Evolutionary conservation across 2,888 invertebrate genomes (phyloP), one percentile per base, ranked within the genome.

Genomic region (Tiliacea citrago): DNA sequence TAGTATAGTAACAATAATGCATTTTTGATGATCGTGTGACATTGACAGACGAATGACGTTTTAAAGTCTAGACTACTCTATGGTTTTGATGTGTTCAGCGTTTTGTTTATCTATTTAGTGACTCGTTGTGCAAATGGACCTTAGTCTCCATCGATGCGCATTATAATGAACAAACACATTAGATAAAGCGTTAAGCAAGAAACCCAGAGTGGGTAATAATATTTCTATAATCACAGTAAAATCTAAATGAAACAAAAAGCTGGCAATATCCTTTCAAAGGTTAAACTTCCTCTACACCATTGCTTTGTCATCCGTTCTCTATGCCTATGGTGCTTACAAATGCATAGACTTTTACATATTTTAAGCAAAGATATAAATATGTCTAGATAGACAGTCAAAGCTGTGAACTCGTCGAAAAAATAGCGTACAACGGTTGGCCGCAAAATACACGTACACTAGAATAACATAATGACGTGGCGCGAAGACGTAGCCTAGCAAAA

Each of bases 251-350:
- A 29, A 74, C 60, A 82, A 83, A 77, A 81, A 74, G 53, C 58
- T 42, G 9, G 6, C 68, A 80, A 83, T 82, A 82, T 78, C 80
- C 84, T 79, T 55, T 73, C 58, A 68, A 18, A 81, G 84, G 84
- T 84, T 77, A 81, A 77, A 84, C 84, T 84, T 87, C 86, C 82
- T 77, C 5, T 35, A 21, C 45, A 53, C 63, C 74, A 83, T 87
- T 81, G 70, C 81, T 68, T 51, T 39, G 73, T 57, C 69, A 76
- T 83, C 80, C 82, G 81, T 83, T 78, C 35, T 65, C 35, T n/a
- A 13, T 51, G 66, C 35, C 18, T 68, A 55, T 49, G 18, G 57
- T 67, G 12, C 29, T 29, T n/a, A 66, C 2, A 7, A 47, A 71
- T 21, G n/a, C 29, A 62, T 47, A 53, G 13, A 29, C 12, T 53